A percentile compares a stretch with the other conserved stretches of the same genome.
Evolutionary conservation across 92 coral and sea anemone genomes (phyloP).

Genomic region (Palythoa heliodiscus): DNA sequence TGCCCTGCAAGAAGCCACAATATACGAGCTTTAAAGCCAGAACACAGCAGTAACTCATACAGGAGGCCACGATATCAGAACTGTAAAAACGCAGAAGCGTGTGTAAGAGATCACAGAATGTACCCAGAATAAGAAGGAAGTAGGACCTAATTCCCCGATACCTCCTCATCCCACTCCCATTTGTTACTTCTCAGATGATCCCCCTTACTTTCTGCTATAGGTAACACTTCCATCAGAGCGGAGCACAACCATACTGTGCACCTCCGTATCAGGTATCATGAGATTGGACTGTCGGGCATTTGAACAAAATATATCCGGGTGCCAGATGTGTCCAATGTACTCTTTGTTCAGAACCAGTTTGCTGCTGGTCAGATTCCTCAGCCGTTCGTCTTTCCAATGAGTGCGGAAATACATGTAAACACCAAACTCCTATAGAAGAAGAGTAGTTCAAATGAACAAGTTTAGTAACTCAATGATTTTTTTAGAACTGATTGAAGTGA

Average conservation of each 20-base stretch:
- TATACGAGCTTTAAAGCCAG: too few species aligned
- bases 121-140: not conserved
- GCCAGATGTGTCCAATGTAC: conserved; percentile 48
- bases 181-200: not conserved
- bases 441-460: not conserved
- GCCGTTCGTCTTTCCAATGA: conserved; percentile 49
- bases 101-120: too few species aligned
- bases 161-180: not conserved
- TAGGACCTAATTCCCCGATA: too few species aligned
- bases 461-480: not conserved
- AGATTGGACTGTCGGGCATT: conserved; percentile 59
- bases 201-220: conserved; percentile 33
- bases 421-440: conserved; percentile 44
- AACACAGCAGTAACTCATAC: too few species aligned
- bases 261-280: conserved; percentile 45
- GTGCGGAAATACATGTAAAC: conserved; percentile 48
- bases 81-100: too few species aligned
- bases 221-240: conserved; percentile 19
- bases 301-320: conserved; percentile 54
- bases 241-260: conserved; percentile 38
- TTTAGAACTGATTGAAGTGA: not conserved
- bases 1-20: too few species aligned
- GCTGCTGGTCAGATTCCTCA: conserved; percentile 32
- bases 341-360: conserved; percentile 49
- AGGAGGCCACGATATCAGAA: too few species aligned